Percentiles rank a stretch among this genome's conserved stretches.
phyloP scores from a whole-genome alignment of 2,797 vertebrate genomes.

The Balearica regulorum region DNA sequence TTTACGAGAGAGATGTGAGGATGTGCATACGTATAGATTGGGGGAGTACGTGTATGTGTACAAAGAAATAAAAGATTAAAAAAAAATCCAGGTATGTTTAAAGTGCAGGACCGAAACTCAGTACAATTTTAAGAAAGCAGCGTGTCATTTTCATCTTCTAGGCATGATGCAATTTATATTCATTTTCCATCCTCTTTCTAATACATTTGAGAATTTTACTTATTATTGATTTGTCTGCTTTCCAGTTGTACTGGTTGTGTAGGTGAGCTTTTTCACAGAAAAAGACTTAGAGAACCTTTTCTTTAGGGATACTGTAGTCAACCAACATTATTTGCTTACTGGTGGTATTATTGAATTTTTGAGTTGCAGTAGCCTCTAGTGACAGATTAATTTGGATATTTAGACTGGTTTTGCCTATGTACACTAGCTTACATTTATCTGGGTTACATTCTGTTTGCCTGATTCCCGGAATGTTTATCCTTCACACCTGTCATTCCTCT shows the following conservation, averaged over 20 bases:
- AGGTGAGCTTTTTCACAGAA: not conserved
- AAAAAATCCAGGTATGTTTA: not conserved
- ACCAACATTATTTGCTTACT: not conserved
- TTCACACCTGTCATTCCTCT: not conserved
- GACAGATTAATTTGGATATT: not conserved
- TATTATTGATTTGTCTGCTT: not conserved
- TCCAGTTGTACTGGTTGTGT: not conserved
- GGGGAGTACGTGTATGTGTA: not conserved
- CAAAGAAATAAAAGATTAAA: not conserved
- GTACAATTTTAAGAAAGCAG: not conserved
- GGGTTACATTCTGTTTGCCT: not conserved
- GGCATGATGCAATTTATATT: not conserved
- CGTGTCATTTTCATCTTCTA: not conserved
- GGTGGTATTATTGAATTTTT: not conserved
- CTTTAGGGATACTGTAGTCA: not conserved
- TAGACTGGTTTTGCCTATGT: not conserved
- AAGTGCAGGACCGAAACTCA: not conserved
- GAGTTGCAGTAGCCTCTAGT: not conserved
- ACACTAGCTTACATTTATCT: not conserved
- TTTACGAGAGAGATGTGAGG: not conserved
- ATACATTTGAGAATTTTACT: not conserved
- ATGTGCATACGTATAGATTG: not conserved
- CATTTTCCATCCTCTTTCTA: not conserved
- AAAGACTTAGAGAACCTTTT: not conserved
- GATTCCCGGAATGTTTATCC: not conserved